Evolutionary conservation across 2,797 vertebrate species (phyloP), one percentile per base, ranked within the genome.

Genomic region (Spondyliosoma cantharus): DNA sequence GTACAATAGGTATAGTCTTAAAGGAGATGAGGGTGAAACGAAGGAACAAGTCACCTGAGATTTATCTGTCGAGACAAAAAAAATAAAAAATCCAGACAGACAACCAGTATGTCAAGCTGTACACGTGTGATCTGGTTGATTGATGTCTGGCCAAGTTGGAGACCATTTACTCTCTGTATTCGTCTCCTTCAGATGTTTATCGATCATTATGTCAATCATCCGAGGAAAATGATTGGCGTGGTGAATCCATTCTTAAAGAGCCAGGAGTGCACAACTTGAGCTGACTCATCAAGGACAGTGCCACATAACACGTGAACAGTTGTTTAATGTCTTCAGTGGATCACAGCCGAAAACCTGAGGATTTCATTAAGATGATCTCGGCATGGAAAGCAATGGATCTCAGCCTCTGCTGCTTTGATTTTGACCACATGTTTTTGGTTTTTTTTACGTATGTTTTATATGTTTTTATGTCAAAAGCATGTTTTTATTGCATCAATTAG

Each of bases 1-100:
- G 14, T 8, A 88, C 81, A 86, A 78, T 24, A 53, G 42, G n/a
- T 65, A 20, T 62, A 65, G 84, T 88, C 71, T 74, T 37, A 2
- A 5, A 71, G 69, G 63, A 27, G 59, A 86, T 71, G 70, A 72
- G 78, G 86, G 80, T 48, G 64, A 85, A 76, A 86, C 45, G 1
- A n/a, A 24, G 59, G 32, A 59, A 25, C 5, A 2, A 2, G 48
- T 87, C 64, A n/a, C n/a, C 45, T 43, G 58, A 24, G 74, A 83
- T 84, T 24, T 24, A 61, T 86, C 83, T 53, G 45, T 16, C 8
- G 6, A 37, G 32, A 37, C 32, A 7, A 81, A 75, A 83, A 37
- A 61, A 64, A 29, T n/a, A n/a, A 29, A 76, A 62, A 48, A 45
- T 50, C 64, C 52, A 57, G 72, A 66, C 68, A 58, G 72, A 20